Percentiles rank a stretch among this genome's conserved stretches.
Evolutionary conservation across 2,113 vertebrate species (phyloP).

Genomic region (Hydropotes inermis): DNA sequence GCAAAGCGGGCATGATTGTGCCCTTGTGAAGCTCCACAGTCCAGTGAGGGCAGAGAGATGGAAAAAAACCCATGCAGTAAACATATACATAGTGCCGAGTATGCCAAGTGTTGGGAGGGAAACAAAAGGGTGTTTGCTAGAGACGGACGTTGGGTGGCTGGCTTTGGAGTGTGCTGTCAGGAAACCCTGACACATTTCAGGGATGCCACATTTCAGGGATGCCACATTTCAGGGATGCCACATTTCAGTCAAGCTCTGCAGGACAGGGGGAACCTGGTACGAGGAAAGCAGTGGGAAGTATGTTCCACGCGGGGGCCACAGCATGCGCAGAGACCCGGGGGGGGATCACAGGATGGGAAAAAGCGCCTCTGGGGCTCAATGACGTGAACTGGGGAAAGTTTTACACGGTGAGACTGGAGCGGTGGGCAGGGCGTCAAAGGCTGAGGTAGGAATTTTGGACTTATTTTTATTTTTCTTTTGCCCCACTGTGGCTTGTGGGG

Average conservation of each 20-base stretch:
- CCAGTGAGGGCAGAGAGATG: not conserved
- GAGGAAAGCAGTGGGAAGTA: not conserved
- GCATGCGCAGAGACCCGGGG: not conserved
- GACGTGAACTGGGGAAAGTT: not conserved
- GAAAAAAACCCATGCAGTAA: not conserved
- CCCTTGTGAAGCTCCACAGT: not conserved
- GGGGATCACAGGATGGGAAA: not conserved
- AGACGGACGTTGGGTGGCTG: too few relatives aligned
- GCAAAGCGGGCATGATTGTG: not conserved
- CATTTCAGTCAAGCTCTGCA: not conserved
- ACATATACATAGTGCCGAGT: accelerated
- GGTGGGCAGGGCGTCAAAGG: not conserved
- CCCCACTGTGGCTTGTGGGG: not conserved
- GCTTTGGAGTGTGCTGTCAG: not conserved
- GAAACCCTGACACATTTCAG: too few relatives aligned
- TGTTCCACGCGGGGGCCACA: not conserved
- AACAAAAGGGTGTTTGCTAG: too few relatives aligned
- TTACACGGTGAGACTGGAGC: not conserved
- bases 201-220: not conserved
- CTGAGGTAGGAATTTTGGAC: not conserved
- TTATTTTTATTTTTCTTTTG: not conserved
- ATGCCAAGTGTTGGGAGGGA: not conserved
- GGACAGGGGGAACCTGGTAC: not conserved
- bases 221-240: too few relatives aligned
- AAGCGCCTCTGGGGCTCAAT: not conserved